Evolutionary conservation across 2,888 invertebrate genomes (phyloP).

Genomic region (Unio pictorum): DNA sequence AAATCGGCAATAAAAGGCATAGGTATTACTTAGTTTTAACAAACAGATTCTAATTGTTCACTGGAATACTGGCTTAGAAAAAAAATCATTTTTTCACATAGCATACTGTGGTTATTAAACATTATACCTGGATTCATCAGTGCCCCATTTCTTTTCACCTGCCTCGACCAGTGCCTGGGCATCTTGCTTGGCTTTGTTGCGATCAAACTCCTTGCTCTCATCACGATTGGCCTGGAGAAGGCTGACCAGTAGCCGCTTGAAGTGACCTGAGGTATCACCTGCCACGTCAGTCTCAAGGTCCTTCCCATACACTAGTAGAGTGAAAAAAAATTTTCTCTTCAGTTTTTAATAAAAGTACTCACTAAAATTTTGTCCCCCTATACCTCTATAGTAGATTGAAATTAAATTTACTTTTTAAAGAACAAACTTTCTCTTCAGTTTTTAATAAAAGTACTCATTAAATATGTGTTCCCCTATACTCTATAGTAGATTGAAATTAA

Average conservation of each 20-base stretch:
- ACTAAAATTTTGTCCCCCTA: no score
- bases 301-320: conserved; percentile 60
- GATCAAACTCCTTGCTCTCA: conserved; percentile 74
- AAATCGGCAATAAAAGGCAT: no score
- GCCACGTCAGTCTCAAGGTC: conserved; percentile 69
- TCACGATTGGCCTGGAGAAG: conserved; percentile 71
- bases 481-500: no score
- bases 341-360: neutral
- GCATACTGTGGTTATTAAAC: neutral
- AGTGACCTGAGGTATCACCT: conserved; percentile 70
- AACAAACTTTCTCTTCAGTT: neutral
- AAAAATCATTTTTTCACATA: no score
- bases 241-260: conserved; percentile 65
- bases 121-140: conserved; percentile 66
- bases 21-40: no score
- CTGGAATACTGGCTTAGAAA: no score
- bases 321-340: neutral
- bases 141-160: conserved; percentile 71
- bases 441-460: neutral
- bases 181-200: conserved; percentile 69
- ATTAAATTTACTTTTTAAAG: no score
- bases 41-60: no score
- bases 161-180: conserved; percentile 66
- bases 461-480: no score
- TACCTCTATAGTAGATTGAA: no score